Evolutionary conservation across 1,140 invertebrate species (phyloP).

Genomic region (Littorina saxatilis): DNA sequence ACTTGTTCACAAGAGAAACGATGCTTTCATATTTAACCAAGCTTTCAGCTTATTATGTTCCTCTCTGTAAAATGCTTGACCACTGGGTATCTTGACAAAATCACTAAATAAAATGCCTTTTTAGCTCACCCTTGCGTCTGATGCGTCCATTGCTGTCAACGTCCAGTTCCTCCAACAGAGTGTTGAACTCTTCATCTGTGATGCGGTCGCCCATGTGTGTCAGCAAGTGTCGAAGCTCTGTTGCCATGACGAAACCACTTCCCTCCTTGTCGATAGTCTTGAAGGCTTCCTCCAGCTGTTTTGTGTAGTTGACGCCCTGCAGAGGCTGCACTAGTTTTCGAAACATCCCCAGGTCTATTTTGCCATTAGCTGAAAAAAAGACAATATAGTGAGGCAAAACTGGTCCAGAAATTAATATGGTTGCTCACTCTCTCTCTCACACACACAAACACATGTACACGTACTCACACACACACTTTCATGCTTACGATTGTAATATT

Average conservation of each 20-base stretch:
- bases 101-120: no score
- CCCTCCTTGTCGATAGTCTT: slow-evolving; percentile 99
- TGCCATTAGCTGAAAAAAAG: slow-evolving; percentile 14
- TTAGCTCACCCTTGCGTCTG: slow-evolving; percentile 58
- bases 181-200: slow-evolving; percentile 86
- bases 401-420: no score
- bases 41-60: no score
- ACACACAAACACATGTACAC: no score
- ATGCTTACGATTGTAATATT: no score
- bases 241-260: slow-evolving; percentile 95
- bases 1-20: no score
- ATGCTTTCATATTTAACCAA: no score
- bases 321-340: slow-evolving; percentile 42
- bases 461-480: no score
- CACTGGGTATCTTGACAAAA: no score
- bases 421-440: no score
- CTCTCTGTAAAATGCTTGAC: no score
- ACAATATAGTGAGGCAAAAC: no score
- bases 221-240: slow-evolving; percentile 96
- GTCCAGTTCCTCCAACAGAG: slow-evolving; percentile 58
- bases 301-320: slow-evolving; percentile 36
- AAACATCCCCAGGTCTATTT: slow-evolving; percentile 45
- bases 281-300: slow-evolving; percentile 86
- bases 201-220: slow-evolving; percentile 94
- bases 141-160: slow-evolving; percentile 60